Conservation (phyloP, 2,888 invertebrate genomes). For the Drosophila dives region DNA sequence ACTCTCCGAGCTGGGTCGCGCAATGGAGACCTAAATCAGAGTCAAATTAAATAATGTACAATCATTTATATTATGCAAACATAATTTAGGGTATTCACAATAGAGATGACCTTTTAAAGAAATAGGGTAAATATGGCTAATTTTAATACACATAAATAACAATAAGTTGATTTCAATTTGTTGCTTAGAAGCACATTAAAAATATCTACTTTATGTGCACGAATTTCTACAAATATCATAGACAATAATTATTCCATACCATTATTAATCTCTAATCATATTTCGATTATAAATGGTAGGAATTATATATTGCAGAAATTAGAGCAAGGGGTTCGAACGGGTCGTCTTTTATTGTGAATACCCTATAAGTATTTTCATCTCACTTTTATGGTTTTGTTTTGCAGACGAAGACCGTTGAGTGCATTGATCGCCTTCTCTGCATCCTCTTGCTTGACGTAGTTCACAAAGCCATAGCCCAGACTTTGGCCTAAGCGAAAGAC, state of each 20-base stretch:
- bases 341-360: conserved; percentile 1
- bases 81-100: neutral
- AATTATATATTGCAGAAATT: neutral
- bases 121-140: neutral
- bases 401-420: conserved; percentile 98
- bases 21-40: conserved; percentile 88
- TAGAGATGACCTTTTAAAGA: neutral
- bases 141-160: neutral
- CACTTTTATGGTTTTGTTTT: conserved; percentile 99
- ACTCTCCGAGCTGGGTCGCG: conserved; percentile 96
- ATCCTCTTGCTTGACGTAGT: conserved; percentile 98
- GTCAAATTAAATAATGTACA: neutral
- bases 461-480: conserved; percentile 99
- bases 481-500: conserved; percentile 91
- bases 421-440: conserved; percentile 99
- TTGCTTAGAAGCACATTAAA: neutral
- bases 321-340: no score
- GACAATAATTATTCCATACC: neutral
- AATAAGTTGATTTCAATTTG: neutral
- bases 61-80: neutral
- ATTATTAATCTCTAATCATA: neutral
- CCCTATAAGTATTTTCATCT: conserved; percentile 18
- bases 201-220: neutral
- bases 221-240: neutral
- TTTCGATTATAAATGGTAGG: neutral